Evolutionary conservation across 1,140 invertebrate genomes (phyloP).

Genomic region (Drosophila jambulina): DNA sequence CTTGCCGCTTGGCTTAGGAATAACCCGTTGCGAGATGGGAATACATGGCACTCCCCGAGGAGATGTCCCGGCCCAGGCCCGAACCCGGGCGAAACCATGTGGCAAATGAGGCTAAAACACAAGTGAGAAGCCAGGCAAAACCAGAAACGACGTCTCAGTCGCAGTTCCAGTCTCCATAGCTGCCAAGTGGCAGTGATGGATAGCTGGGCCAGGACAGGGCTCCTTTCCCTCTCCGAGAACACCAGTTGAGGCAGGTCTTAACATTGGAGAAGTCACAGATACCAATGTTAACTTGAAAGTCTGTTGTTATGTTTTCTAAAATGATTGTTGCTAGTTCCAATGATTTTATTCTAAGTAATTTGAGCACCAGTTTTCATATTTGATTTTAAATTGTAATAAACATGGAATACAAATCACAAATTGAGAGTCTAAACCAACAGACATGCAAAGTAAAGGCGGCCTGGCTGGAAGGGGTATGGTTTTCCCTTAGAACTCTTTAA

Average conservation of each 20-base stretch:
- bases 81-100: constrained; percentile 54
- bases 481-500: background rate
- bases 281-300: no score
- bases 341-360: background rate
- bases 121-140: constrained; percentile 52
- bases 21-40: constrained; percentile 41
- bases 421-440: background rate
- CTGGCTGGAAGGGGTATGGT: background rate
- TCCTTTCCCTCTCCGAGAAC: background rate
- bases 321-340: background rate
- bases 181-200: constrained; percentile 63
- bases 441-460: background rate
- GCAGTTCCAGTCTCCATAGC: constrained; percentile 5
- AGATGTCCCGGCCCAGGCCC: background rate
- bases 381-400: background rate
- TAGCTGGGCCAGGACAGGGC: constrained; percentile 11
- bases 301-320: background rate
- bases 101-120: constrained; percentile 72
- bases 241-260: background rate
- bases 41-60: constrained; percentile 31
- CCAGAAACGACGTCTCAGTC: constrained; percentile 22
- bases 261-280: background rate
- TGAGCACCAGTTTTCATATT: background rate
- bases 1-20: background rate
- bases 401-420: background rate